phyloP scores from a whole-genome alignment of 2,113 vertebrate species.

The Danionella cerebrum region DNA sequence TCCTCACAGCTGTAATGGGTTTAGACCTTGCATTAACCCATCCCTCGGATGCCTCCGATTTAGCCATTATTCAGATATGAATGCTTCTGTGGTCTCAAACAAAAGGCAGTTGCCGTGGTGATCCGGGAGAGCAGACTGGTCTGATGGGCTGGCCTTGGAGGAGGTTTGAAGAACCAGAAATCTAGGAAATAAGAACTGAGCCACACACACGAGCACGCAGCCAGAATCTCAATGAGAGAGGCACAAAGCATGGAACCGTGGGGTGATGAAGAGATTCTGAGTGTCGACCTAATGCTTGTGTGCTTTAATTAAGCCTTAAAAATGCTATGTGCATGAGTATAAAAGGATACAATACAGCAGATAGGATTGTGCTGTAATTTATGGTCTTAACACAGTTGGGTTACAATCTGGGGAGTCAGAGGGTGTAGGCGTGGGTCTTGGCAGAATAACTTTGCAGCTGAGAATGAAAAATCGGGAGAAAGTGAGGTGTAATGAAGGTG shows the following conservation, averaged over 20 bases:
- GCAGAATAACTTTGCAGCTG: background rate
- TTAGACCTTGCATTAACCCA: background rate
- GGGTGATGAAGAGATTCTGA: background rate
- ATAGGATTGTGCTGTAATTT: background rate
- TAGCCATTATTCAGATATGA: background rate
- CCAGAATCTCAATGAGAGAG: slow-evolving; percentile 62
- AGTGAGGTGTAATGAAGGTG: background rate
- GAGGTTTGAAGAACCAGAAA: slow-evolving; percentile 7
- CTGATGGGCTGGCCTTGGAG: slow-evolving; percentile 17
- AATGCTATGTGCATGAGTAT: no score
- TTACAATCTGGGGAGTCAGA: background rate
- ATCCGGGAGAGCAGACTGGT: background rate
- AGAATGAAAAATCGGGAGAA: background rate
- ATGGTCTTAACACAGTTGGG: background rate
- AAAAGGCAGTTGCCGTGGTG: background rate
- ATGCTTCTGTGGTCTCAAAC: background rate
- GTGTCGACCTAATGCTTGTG: background rate
- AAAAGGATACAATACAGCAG: no score
- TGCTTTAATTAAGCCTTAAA: background rate
- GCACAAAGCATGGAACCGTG: background rate
- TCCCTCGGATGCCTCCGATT: background rate
- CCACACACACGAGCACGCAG: slow-evolving; percentile 53
- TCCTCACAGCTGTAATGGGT: background rate
- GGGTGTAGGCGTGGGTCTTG: background rate
- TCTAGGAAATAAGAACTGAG: slow-evolving; percentile 36